Percentiles rank a stretch among this genome's conserved stretches.
Conservation (phyloP, 2,888 invertebrate genomes). For the Sisyra nigra region DNA sequence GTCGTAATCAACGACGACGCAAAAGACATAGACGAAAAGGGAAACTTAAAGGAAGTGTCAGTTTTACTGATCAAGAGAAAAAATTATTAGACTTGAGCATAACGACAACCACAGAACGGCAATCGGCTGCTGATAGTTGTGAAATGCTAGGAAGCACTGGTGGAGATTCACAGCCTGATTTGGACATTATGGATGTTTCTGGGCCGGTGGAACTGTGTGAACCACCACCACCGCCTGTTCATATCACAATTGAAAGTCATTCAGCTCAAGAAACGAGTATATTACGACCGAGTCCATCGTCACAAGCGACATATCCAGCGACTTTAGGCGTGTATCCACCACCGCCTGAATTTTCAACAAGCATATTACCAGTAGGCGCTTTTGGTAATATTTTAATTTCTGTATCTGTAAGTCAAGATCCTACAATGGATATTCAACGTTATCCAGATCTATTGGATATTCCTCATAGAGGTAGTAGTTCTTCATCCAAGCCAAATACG, state of each 20-base stretch:
- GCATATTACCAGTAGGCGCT: slow-evolving; percentile 33
- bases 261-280: slow-evolving; percentile 12
- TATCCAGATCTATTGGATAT: slow-evolving; percentile 70
- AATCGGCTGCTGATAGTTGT: slow-evolving; percentile 38
- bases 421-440: slow-evolving; percentile 42
- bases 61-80: slow-evolving; percentile 79
- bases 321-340: slow-evolving; percentile 33
- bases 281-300: slow-evolving; percentile 11
- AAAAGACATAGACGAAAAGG: slow-evolving; percentile 37
- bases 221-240: slow-evolving; percentile 20
- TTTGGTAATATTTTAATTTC: slow-evolving; percentile 74
- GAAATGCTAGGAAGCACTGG: slow-evolving; percentile 39
- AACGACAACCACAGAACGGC: slow-evolving; percentile 46
- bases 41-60: slow-evolving; percentile 61
- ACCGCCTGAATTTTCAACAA: slow-evolving; percentile 41
- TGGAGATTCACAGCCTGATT: slow-evolving; percentile 36
- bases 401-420: slow-evolving; percentile 60
- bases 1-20: slow-evolving; percentile 29
- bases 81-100: slow-evolving; percentile 68
- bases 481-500: slow-evolving; percentile 15
- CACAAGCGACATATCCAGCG: slow-evolving; percentile 25
- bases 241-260: slow-evolving; percentile 35
- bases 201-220: slow-evolving; percentile 21
- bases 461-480: slow-evolving; percentile 31
- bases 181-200: slow-evolving; percentile 29